Evolutionary conservation across 2,888 invertebrate species (phyloP).

Genomic region (Lamellibrachia columna): DNA sequence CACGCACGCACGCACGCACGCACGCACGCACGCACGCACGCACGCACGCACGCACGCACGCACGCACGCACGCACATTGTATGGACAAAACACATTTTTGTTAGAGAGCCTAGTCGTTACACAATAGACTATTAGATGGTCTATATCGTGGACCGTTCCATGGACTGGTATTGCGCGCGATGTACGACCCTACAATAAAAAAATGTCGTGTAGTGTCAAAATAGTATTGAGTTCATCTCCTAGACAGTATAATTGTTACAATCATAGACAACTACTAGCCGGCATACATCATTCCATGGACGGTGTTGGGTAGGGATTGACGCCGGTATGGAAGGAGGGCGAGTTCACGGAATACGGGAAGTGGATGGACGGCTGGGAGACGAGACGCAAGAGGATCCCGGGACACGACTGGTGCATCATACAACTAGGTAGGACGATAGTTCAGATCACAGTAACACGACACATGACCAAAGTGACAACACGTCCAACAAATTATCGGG

Average conservation of each 20-base stretch:
- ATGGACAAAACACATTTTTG: not conserved
- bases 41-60: too few relatives aligned
- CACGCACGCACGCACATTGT: too few relatives aligned
- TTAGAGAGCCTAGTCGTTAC: too few relatives aligned
- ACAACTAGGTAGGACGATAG: slow-evolving; percentile 45
- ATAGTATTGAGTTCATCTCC: too few relatives aligned
- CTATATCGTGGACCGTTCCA: too few relatives aligned
- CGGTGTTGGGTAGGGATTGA: not conserved
- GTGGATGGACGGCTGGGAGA: slow-evolving; percentile 60
- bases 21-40: slow-evolving; percentile 8
- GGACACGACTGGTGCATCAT: slow-evolving; percentile 58
- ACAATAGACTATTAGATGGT: too few relatives aligned
- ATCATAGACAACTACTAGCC: too few relatives aligned
- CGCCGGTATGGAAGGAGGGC: slow-evolving; percentile 30
- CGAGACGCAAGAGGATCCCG: slow-evolving; percentile 48
- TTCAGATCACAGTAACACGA: not conserved
- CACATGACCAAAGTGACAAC: not conserved
- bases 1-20: not conserved
- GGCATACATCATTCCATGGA: not conserved
- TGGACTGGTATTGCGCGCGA: too few relatives aligned
- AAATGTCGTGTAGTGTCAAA: too few relatives aligned
- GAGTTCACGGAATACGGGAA: slow-evolving; percentile 54
- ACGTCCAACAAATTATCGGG: not conserved
- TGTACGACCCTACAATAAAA: too few relatives aligned
- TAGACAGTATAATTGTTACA: too few relatives aligned